Base-by-base conservation (phyloP, 2,888 invertebrate genomes). In the Nomada goodeniana region DNA sequence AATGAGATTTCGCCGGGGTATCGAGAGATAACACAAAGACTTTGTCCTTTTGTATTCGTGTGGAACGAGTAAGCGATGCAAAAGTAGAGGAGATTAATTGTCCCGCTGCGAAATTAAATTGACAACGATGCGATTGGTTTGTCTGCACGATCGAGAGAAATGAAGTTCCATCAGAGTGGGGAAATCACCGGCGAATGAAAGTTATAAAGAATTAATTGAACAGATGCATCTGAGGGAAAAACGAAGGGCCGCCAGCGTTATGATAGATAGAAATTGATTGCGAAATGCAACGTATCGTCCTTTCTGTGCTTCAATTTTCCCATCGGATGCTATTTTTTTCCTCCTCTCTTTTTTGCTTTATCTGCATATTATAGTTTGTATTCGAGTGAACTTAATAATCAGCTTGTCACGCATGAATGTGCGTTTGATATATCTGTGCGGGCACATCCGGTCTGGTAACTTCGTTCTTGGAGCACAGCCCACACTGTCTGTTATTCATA, bases 401-500 rank as follows among this genome's bases (percentile, higher is more conserved):
- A 29, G 55, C 52, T 76, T 59, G 68, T 42, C 69, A 76, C 42
- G 64, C 69, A 57, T 13, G 76, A 52, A 64, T 44, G 76, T 52
- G 20, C 69, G 57, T 79, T 64, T 79, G 76, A 69, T 59, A 57
- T 59, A 81, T 76, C 67, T 60, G 55, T 76, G 73, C 78, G 72
- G 67, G 63, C 73, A 76, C 77, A 86, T 86, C 82, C 84, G 86
- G 76, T 71, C 67, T 71, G 67, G 79, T 72, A 70, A 64, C 63
- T 72, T 68, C 74, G 68, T 84, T 85, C 85, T 86, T 87, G 86
- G 86, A 87, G 72, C 80, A 52, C 83, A 68, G 85, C 87, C 85
- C 87, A 85, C 83, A 76, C 76, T 64, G 76, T 85, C 83, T 86
- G 81, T 86, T 85, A 86, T 82, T 88, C 85, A 85, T 85, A 82